Conservation (phyloP, 1,140 invertebrate genomes). For the Drosophila rhopaloa region DNA sequence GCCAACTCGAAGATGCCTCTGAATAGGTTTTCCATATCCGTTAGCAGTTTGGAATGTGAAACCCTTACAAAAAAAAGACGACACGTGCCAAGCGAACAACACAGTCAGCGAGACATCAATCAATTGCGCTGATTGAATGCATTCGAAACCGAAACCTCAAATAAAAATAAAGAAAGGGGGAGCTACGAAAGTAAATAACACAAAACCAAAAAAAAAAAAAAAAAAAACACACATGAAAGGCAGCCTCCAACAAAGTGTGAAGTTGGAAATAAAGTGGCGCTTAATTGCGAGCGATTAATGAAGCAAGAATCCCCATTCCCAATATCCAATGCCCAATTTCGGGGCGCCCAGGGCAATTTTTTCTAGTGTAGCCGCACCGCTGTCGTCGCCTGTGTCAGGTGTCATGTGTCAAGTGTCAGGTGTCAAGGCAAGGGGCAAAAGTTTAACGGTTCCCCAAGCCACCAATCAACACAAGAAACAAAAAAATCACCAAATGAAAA, state of each 20-base stretch:
- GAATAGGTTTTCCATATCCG: conserved; percentile 44
- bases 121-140: conserved; percentile 57
- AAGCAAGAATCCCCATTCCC: conserved; percentile 66
- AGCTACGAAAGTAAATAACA: conserved; percentile 45
- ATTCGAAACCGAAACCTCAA: conserved; percentile 24
- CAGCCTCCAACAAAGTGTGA: conserved; percentile 49
- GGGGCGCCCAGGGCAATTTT: conserved; percentile 22
- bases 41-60: conserved; percentile 43
- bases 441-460: conserved; percentile 71
- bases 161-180: conserved; percentile 7
- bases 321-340: conserved; percentile 20
- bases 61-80: conserved; percentile 6
- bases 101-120: conserved; percentile 40
- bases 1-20: conserved; percentile 22
- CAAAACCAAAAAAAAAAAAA: conserved; percentile 12
- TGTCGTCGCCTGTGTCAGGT: conserved; percentile 53
- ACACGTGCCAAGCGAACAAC: conserved; percentile 44
- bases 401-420: conserved; percentile 64
- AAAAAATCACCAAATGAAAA: conserved; percentile 35
- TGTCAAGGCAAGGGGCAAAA: conserved; percentile 70
- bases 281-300: conserved; percentile 80
- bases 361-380: conserved; percentile 23
- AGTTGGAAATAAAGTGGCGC: conserved; percentile 73
- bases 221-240: conserved; percentile 2
- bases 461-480: conserved; percentile 25